phyloP scores from a whole-genome alignment of 2,888 invertebrate genomes.

The Steinernema carpocapsae region DNA sequence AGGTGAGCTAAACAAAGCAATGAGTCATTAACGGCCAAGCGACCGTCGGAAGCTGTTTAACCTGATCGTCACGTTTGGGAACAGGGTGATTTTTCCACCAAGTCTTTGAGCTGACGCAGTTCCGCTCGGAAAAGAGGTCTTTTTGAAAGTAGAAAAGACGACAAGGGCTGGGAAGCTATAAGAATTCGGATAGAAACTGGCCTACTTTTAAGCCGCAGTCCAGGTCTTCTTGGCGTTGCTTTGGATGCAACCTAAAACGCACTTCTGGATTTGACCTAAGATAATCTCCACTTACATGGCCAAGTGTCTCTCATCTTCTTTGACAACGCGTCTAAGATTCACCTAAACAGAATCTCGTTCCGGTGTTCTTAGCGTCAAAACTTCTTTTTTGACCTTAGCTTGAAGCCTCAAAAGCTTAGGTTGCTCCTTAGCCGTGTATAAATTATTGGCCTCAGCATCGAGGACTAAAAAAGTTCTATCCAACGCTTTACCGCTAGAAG shows the following conservation, averaged over 20 bases:
- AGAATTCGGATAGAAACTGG: slow-evolving; percentile 49
- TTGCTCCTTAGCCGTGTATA: too few relatives aligned
- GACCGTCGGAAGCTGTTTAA: slow-evolving; percentile 5
- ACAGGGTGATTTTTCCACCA: slow-evolving; percentile 44
- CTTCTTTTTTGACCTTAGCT: too few relatives aligned
- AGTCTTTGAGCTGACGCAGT: slow-evolving; percentile 43
- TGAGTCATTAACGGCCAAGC: not conserved
- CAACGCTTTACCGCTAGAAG: too few relatives aligned
- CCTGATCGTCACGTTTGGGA: slow-evolving; percentile 46
- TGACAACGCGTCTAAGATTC: too few relatives aligned
- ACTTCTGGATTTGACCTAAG: too few relatives aligned
- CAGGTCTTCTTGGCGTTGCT: slow-evolving; percentile 58
- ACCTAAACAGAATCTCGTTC: too few relatives aligned
- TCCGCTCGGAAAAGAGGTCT: slow-evolving; percentile 58
- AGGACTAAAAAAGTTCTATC: too few relatives aligned
- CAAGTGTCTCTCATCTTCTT: too few relatives aligned
- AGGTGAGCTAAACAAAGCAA: slow-evolving; percentile 50
- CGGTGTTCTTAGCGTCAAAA: too few relatives aligned
- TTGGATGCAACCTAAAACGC: slow-evolving; percentile 47
- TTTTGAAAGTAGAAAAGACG: slow-evolving; percentile 58
- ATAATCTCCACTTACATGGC: too few relatives aligned
- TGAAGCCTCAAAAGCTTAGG: too few relatives aligned
- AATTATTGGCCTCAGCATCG: too few relatives aligned
- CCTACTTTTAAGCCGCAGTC: slow-evolving; percentile 61
- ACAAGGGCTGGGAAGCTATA: slow-evolving; percentile 44